Evolutionary conservation across 2,113 vertebrate species (phyloP).

Genomic region (Dicerorhinus sumatrensis): DNA sequence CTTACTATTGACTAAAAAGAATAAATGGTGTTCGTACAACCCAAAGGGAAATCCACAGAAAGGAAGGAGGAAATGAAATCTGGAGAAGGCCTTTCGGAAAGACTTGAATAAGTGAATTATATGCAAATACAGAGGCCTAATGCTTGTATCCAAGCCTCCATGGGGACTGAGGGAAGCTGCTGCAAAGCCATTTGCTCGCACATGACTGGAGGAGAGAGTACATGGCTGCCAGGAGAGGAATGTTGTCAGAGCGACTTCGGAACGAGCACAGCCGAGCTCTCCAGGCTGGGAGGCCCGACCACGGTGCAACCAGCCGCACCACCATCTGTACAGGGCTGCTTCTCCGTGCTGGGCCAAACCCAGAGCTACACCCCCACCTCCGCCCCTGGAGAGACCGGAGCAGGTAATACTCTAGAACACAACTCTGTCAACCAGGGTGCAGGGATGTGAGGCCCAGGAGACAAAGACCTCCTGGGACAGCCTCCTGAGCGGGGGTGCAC

Average conservation of each 20-base stretch:
- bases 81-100: background rate
- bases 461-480: background rate
- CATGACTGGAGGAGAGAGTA: conserved; percentile 74
- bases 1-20: background rate
- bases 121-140: background rate
- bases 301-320: conserved; percentile 68
- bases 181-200: conserved; percentile 78
- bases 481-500: too few species aligned
- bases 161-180: background rate
- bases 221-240: conserved; percentile 81
- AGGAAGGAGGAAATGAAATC: background rate
- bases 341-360: background rate
- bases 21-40: background rate
- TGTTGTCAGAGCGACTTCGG: conserved; percentile 65
- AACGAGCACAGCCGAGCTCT: conserved; percentile 48
- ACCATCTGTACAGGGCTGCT: conserved; percentile 72
- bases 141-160: background rate
- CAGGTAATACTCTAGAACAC: background rate
- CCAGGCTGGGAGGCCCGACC: conserved; percentile 52
- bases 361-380: background rate
- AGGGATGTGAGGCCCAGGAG: background rate
- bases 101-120: background rate
- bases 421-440: background rate
- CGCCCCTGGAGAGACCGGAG: background rate
- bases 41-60: background rate